Evolutionary conservation across 2,113 vertebrate genomes (phyloP), one percentile per base, ranked within the genome.

Genomic region (Ciconia stormi): DNA sequence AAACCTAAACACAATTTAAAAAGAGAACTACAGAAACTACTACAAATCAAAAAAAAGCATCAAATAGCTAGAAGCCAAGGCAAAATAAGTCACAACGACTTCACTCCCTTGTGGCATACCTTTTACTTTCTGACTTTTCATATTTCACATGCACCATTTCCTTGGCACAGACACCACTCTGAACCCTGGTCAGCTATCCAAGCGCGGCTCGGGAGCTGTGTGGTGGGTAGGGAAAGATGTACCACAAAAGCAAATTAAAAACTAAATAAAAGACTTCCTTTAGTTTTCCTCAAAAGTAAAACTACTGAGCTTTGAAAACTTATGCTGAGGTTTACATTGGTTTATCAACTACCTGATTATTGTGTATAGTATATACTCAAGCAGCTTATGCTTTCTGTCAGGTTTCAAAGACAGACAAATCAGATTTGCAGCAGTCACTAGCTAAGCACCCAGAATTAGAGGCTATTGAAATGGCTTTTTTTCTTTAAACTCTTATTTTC

Each of bases 341-440:
- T 62, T 26, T 47, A 87, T 40, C 26, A 91, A 23, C 53, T 69
- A 36, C 6, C 5, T 23, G 25, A 74, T 46, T 72, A 61, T 6
- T 76, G 12, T 25, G 19, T 77, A 53, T 15, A 81, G 50, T 25
- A 53, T 27, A 59, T 49, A 79, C 7, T 9, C 36, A 29, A 82
- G 56, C 29, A 88, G 85, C 25, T 95, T 77, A 86, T 13, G n/a
- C 38, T 81, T 91, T 73, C 58, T 61, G 32, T 72, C 61, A 76
- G 18, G 44, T 76, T 88, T 95, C 55, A 86, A 72, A 90, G 65
- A 67, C 13, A 76, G 29, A 69, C 44, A 94, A 87, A 96, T 87
- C 88, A 90, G 92, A 93, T 92, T 76, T 95, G 82, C 58, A 76
- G 65, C 47, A 72, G 56, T 76, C 44, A 85, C 61, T 55, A 90